Evolutionary conservation across 1,140 invertebrate species (phyloP).

Genomic region (Lethrus apterus): DNA sequence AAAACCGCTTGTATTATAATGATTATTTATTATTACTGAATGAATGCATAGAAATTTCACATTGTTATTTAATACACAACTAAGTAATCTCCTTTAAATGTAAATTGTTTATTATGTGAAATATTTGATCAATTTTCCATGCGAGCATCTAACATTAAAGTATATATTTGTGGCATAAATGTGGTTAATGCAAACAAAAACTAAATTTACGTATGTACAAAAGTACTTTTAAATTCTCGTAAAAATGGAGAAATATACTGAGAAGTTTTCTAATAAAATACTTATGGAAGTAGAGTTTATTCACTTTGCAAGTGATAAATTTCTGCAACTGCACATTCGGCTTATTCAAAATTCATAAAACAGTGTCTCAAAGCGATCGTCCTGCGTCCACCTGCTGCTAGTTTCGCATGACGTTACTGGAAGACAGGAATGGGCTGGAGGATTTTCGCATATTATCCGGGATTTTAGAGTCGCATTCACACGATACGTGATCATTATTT

Average conservation of each 20-base stretch:
- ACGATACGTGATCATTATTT: not conserved
- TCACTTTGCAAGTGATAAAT: constrained; percentile 8
- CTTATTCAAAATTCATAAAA: constrained; percentile 10
- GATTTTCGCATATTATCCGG: constrained; percentile 1
- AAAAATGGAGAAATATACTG: constrained; percentile 4
- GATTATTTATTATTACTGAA: too few relatives aligned
- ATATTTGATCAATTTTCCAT: too few relatives aligned
- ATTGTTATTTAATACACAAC: too few relatives aligned
- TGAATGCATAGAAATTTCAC: too few relatives aligned
- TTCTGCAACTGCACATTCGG: constrained; percentile 5
- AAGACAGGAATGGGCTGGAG: not conserved
- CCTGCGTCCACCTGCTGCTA: constrained; percentile 9
- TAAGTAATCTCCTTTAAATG: too few relatives aligned
- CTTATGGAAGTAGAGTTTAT: not conserved
- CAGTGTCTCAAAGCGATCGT: not conserved
- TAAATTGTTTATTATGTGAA: too few relatives aligned
- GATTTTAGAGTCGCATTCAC: not conserved
- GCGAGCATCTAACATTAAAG: too few relatives aligned
- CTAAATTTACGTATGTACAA: too few relatives aligned
- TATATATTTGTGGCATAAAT: too few relatives aligned
- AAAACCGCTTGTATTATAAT: too few relatives aligned
- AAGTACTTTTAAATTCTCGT: too few relatives aligned
- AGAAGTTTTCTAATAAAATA: constrained; percentile 8
- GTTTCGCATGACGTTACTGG: not conserved
- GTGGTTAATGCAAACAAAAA: too few relatives aligned